phyloP scores from a whole-genome alignment of 2,888 invertebrate species.

The Lithophane ornitopus region DNA sequence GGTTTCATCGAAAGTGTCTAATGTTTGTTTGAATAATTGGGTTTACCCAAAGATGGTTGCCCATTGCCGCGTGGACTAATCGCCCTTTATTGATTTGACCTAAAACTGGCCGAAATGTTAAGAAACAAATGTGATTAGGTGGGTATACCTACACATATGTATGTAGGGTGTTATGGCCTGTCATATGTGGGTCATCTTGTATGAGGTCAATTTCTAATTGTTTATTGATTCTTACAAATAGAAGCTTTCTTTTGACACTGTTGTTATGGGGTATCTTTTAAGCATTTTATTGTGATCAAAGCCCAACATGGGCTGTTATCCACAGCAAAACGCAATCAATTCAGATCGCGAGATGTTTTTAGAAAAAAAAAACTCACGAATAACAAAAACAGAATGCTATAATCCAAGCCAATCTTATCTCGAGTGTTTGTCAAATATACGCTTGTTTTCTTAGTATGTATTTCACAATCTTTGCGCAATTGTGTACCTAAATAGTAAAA shows the following conservation, averaged over 20 bases:
- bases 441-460: background rate
- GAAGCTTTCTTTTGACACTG: background rate
- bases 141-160: background rate
- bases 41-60: background rate
- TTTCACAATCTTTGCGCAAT: slow-evolving; percentile 28
- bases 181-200: background rate
- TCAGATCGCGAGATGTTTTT: background rate
- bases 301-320: background rate
- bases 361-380: background rate
- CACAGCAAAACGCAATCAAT: background rate
- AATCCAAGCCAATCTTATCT: slow-evolving; percentile 34
- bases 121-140: background rate
- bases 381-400: slow-evolving; percentile 23
- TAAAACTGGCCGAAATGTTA: background rate
- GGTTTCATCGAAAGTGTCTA: background rate
- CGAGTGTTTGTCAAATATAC: slow-evolving; percentile 10
- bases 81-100: slow-evolving; percentile 32
- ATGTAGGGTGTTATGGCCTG: background rate
- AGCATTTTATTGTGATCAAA: background rate
- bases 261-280: background rate
- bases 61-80: background rate
- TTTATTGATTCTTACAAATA: background rate
- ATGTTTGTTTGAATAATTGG: background rate
- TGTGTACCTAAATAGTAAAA: background rate
- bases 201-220: background rate